Base-by-base conservation (phyloP, 2,113 vertebrate genomes). In the Epinephelus fuscoguttatus region DNA sequence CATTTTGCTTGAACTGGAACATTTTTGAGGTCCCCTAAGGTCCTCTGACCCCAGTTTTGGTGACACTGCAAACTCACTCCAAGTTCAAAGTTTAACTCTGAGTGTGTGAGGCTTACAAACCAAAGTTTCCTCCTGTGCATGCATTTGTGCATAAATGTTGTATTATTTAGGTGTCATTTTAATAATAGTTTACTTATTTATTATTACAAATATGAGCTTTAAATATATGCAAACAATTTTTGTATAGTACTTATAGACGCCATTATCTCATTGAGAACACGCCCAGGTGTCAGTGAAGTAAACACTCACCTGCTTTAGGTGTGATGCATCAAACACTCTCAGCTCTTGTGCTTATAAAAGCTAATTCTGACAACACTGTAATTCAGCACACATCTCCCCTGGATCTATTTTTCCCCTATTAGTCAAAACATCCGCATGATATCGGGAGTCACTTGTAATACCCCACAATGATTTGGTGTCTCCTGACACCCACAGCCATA, bases 401-500 rank as follows among this genome's bases (percentile, higher is more conserved):
- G 40, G 66, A 83, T 69, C 42, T 71, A 55, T 66, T 66, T 77
- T 53, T 60, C 23, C 72, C 66, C 67, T 56, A 88, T 89, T 90
- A 87, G 70, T 85, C 87, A 81, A 88, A 85, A 84, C 86, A 91
- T 76, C 82, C 82, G 61, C 81, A 86, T 88, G 73, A 87, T 82
- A 86, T 61, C 78, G 61, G 81, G 86, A 89, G 89, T 82, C 87
- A 71, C 78, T 80, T 61, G 81, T 81, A 80, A 76, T 81, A 76
- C 68, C 81, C 84, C 84, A 70, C 80, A 69, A 88, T 91, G 91
- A 92, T 88, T 74, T 82, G 86, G 86, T 71, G 90, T 91, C 92
- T 92, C 90, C 88, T 93, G 92, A 92, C 91, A 93, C 88, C 81
- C 89, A 84, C 6, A 91, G 92, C 92, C 94, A 92, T 92, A 94